Conservation (phyloP, 2,888 invertebrate genomes). For the Griposia aprilina region DNA sequence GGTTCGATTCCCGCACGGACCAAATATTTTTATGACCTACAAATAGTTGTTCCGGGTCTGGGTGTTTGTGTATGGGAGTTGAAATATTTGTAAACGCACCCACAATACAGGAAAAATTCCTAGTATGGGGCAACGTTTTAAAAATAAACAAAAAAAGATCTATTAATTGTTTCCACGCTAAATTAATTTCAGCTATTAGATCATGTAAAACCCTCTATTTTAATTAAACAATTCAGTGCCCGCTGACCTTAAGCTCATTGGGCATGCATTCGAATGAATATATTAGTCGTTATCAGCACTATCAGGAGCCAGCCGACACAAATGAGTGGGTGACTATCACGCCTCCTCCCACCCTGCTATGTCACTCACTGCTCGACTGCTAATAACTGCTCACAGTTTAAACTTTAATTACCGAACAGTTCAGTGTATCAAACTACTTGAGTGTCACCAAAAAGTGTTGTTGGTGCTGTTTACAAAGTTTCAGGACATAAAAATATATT, state of each 20-base stretch:
- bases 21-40: no score
- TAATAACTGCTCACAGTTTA: conserved; percentile 43
- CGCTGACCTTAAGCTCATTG: conserved; percentile 79
- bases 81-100: no score
- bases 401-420: conserved; percentile 38
- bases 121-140: no score
- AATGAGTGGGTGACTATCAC: conserved; percentile 87
- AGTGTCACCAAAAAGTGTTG: conserved; percentile 40
- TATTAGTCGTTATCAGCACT: conserved; percentile 86
- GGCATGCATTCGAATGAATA: conserved; percentile 86
- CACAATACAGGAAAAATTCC: no score
- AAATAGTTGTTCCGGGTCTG: no score
- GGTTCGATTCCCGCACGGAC: no score
- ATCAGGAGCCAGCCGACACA: conserved; percentile 80
- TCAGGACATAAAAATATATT: conserved; percentile 13
- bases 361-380: conserved; percentile 49
- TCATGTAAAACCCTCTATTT: conserved; percentile 20
- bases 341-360: conserved; percentile 69
- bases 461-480: conserved; percentile 5
- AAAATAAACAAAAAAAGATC: no score
- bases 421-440: background rate
- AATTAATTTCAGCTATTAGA: background rate
- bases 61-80: no score
- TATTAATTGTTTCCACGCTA: background rate
- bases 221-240: conserved; percentile 61